Evolutionary conservation across 2,888 invertebrate genomes (phyloP).

Genomic region (Rhogogaster chlorosoma): DNA sequence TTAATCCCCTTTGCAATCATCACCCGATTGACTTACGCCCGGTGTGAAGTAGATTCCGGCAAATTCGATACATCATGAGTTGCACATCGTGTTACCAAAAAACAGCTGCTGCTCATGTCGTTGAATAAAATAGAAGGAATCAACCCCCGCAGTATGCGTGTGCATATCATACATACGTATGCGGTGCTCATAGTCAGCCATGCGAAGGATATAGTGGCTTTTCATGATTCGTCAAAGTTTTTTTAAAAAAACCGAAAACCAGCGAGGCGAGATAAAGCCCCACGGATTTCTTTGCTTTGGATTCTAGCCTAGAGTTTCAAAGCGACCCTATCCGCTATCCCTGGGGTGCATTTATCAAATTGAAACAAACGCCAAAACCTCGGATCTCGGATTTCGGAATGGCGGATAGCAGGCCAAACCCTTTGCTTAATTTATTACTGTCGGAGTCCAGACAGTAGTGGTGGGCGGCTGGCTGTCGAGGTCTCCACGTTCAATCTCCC

Average conservation of each 20-base stretch:
- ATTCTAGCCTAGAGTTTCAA: not conserved
- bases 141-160: not conserved
- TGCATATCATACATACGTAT: not conserved
- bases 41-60: not conserved
- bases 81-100: not conserved
- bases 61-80: not conserved
- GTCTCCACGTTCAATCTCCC: slow-evolving; percentile 38
- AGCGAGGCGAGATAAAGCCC: not conserved
- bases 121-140: not conserved
- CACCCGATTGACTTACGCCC: not conserved
- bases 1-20: not conserved
- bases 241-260: not conserved
- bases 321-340: not conserved
- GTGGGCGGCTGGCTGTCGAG: slow-evolving; percentile 32
- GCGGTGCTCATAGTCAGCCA: not conserved
- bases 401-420: slow-evolving; percentile 37
- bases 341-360: slow-evolving; percentile 28
- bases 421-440: slow-evolving; percentile 47
- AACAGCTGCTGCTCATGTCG: not conserved
- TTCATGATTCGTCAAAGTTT: not conserved
- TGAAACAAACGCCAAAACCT: slow-evolving; percentile 12
- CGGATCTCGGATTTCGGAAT: slow-evolving; percentile 28
- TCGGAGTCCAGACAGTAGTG: slow-evolving; percentile 43
- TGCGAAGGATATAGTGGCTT: not conserved
- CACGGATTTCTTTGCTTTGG: not conserved